Evolutionary conservation across 30 jellyfish, hydroid and myxozoan species (phyloP), one percentile per base, ranked within the genome.

Genomic region (Mastigias papua): DNA sequence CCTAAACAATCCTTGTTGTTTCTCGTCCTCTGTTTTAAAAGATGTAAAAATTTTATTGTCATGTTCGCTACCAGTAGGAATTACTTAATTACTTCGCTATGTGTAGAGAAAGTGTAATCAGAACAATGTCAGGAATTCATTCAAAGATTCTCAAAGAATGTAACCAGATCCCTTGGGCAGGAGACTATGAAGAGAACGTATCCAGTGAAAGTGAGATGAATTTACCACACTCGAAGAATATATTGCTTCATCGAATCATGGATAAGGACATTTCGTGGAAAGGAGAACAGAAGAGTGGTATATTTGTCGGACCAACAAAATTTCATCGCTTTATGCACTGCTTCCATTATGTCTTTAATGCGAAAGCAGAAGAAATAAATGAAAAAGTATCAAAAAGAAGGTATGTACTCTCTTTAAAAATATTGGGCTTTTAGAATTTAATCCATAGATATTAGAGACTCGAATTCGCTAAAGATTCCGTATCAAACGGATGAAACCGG

Each of bases 221-320:
- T 42, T 68, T 87, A 2, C 96, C 96, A 17, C 20, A 50, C 32
- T 87, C 96, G 25, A 76, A 76, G 79, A 54, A 33, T 34, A 76
- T 87, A 29, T 67, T 87, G 21, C 61, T 87, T 19, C 75, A 87
- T 78, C 79, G 90, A 35, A 78, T 87, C 54, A 37, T 78, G 79
- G 78, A 69, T 65, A 78, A 78, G 75, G 94, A 85, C 7, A 54
- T 85, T 72, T 76, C 96, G 1, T 76, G 90, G 90, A 26, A 29
- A 2, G 80, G 81, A 26, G 75, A 80, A 30, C 90, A 70, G 20
- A 72, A 73, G 29, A 51, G 64, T 31, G 96, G 96, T 23, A 31
- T 76, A 50, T 76, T 78, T 73, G 80, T 76, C 46, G 96, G 96
- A 76, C 96, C 96, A 48, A 87, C 96, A 34, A 76, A 90, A 26